These are phyloP conservation scores for Amphipoea lucens DNA, from an alignment of 2,888 invertebrate species.

Conservation along the genomic window DNA sequence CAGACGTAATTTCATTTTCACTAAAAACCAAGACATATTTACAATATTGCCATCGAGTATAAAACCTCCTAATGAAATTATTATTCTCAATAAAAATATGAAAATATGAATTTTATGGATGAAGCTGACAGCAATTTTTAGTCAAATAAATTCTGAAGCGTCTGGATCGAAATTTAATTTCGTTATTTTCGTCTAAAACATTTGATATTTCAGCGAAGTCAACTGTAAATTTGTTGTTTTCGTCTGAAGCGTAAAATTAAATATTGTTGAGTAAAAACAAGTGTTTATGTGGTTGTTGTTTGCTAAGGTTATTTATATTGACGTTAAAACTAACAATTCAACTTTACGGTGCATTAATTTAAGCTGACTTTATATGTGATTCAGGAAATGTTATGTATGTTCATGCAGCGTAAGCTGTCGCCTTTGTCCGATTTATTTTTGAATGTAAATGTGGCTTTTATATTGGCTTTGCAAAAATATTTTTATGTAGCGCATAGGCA, in stretches of 20 bases:
- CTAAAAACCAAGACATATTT: neutral
- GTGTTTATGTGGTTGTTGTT: conserved; percentile 17
- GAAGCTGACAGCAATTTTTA: conserved; percentile 22
- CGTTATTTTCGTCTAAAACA: conserved; percentile 28
- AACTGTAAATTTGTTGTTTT: conserved; percentile 19
- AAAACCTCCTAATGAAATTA: neutral
- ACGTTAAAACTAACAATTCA: conserved; percentile 6
- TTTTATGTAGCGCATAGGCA: neutral
- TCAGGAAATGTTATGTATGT: conserved; percentile 1
- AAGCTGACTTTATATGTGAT: conserved; percentile 8
- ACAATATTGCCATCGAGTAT: neutral
- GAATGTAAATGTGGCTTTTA: conserved; percentile 23
- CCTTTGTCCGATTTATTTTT: conserved; percentile 38
- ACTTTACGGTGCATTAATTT: conserved; percentile 16
- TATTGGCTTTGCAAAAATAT: conserved; percentile 13
- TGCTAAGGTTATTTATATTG: neutral
- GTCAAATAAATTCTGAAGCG: conserved; percentile 21
- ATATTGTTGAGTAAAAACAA: conserved; percentile 5
- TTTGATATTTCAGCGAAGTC: conserved; percentile 22
- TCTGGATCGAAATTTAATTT: conserved; percentile 23
- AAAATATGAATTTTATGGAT: neutral
- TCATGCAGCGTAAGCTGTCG: neutral
- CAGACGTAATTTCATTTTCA: neutral
- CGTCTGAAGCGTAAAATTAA: conserved; percentile 11
- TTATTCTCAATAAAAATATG: neutral